phyloP scores from a whole-genome alignment of 2,113 vertebrate species.

The Myrmophylax atrothorax region DNA sequence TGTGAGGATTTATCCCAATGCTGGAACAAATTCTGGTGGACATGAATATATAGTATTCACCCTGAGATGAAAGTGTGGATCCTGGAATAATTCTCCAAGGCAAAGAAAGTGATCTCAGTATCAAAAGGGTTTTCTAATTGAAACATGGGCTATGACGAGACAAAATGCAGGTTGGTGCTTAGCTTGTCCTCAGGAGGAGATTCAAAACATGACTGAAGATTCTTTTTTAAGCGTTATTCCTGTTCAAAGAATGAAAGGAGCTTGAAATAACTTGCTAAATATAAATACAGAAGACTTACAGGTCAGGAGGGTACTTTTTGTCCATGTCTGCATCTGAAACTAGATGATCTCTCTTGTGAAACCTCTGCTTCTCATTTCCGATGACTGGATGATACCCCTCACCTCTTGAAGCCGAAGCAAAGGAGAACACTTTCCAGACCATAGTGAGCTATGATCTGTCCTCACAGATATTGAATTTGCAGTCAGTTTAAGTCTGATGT shows the following conservation, averaged over 20 bases:
- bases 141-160: background rate
- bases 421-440: background rate
- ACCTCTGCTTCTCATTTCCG: background rate
- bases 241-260: background rate
- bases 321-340: background rate
- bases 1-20: background rate
- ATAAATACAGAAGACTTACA: background rate
- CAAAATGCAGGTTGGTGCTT: background rate
- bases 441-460: background rate
- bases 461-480: background rate
- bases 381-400: background rate
- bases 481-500: background rate
- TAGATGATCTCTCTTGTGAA: background rate
- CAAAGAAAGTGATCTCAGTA: background rate
- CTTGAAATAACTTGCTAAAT: background rate
- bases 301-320: background rate
- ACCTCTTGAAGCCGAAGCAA: background rate
- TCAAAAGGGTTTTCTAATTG: background rate
- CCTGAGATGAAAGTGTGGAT: background rate
- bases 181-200: background rate
- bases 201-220: background rate
- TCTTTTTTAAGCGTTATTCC: background rate
- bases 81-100: background rate
- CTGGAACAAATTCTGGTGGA: background rate
- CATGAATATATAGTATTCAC: background rate